These are phyloP conservation scores for Glaucopsyche alexis DNA, from an alignment of 2,888 invertebrate species.

Conservation along the genomic window DNA sequence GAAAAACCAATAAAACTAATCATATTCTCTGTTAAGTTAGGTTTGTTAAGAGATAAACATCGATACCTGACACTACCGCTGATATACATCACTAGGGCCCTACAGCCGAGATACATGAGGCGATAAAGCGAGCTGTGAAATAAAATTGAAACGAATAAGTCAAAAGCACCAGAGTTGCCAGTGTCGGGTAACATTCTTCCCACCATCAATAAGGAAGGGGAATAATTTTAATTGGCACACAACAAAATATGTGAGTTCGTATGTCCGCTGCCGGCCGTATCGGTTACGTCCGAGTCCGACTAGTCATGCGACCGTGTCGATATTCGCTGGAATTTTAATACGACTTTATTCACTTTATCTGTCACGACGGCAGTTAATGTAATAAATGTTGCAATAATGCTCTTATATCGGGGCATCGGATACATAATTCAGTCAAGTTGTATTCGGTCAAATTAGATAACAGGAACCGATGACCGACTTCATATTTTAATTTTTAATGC, in stretches of 20 bases:
- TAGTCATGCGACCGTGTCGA: conserved; percentile 50
- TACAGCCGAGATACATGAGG: conserved; percentile 5
- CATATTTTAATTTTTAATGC: conserved; percentile 13
- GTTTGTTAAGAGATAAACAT: not conserved
- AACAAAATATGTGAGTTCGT: conserved; percentile 70
- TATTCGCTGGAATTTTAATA: conserved; percentile 28
- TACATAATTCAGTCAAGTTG: not conserved
- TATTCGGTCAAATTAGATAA: not conserved
- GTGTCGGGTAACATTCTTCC: conserved; percentile 40
- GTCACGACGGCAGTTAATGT: conserved; percentile 6
- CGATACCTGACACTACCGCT: conserved; percentile 1
- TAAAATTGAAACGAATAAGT: conserved; percentile 36
- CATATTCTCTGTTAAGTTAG: no score
- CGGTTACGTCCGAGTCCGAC: conserved; percentile 51
- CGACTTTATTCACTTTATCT: conserved; percentile 15
- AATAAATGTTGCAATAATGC: not conserved
- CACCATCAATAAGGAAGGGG: conserved; percentile 52
- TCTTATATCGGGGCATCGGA: not conserved
- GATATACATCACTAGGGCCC: conserved; percentile 7
- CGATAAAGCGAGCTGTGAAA: conserved; percentile 17
- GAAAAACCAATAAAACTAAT: no score
- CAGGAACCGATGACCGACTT: not conserved
- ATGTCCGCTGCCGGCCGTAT: conserved; percentile 51
- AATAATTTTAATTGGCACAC: conserved; percentile 74
- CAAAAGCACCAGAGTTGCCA: conserved; percentile 29